These are phyloP conservation scores for Morinoia aosen DNA, from an alignment of 2,888 invertebrate genomes.

Conservation along the genomic window DNA sequence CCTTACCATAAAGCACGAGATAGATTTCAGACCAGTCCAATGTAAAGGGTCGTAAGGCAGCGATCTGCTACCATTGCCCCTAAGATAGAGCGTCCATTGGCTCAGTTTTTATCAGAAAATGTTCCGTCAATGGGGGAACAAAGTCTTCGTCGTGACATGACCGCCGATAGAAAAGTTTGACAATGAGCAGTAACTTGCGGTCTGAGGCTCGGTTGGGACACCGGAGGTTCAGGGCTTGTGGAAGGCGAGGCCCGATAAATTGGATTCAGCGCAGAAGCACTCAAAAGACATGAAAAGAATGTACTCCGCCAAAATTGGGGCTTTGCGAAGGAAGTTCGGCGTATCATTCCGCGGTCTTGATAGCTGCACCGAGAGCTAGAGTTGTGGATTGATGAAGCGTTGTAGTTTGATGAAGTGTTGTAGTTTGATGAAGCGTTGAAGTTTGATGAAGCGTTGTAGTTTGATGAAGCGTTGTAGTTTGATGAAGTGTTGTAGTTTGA, in stretches of 20 bases:
- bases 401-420: not conserved
- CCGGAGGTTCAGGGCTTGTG: not conserved
- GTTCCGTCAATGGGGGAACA: constrained; percentile 42
- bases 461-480: not conserved
- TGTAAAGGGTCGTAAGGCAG: constrained; percentile 24
- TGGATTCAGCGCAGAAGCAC: not conserved
- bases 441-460: not conserved
- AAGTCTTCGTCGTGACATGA: constrained; percentile 30
- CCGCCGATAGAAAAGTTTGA: constrained; percentile 40
- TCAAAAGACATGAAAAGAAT: not conserved
- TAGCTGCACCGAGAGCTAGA: not conserved
- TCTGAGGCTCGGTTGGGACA: not conserved
- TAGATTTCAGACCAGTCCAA: not conserved
- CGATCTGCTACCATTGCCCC: not conserved
- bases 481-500: not conserved
- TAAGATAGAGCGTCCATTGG: constrained; percentile 38
- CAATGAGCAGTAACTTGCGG: constrained; percentile 37
- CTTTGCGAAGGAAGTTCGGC: not conserved
- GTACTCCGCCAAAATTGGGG: not conserved
- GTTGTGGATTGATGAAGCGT: not conserved
- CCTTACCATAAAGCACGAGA: not conserved
- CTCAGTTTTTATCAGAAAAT: constrained; percentile 27
- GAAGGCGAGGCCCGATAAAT: not conserved
- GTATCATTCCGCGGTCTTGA: not conserved
- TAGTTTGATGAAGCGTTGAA: not conserved